A percentile compares a stretch with the other conserved stretches of the same genome.
Evolutionary conservation across 2,797 vertebrate genomes (phyloP).

Genomic region (Oryzias sinensis): DNA sequence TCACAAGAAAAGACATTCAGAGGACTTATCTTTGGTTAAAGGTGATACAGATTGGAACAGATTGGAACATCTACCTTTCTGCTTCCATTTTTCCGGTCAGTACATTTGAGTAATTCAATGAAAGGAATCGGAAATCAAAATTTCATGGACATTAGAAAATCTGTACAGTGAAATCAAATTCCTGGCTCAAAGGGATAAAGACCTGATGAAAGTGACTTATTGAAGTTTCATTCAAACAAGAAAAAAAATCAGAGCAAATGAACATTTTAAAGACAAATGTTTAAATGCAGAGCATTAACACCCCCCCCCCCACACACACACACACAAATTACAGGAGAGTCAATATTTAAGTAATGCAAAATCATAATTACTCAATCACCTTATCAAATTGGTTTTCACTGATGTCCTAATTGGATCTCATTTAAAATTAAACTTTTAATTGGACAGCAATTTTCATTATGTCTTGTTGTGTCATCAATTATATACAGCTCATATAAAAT

Average conservation of each 20-base stretch:
- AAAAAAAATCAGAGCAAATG: background rate
- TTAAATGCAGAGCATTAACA: constrained; percentile 28
- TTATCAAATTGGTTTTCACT: constrained; percentile 70
- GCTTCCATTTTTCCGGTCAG: too few species aligned
- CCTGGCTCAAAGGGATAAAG: too few species aligned
- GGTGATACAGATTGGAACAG: too few species aligned
- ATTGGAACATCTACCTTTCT: too few species aligned
- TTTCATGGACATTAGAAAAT: too few species aligned
- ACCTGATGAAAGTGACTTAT: too few species aligned
- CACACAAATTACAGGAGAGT: constrained; percentile 57
- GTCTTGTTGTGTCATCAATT: constrained; percentile 71
- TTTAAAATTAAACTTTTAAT: constrained; percentile 79
- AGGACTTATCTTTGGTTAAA: too few species aligned
- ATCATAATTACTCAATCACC: constrained; percentile 71
- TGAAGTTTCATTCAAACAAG: too few species aligned
- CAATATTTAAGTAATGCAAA: constrained; percentile 70
- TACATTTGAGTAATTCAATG: too few species aligned
- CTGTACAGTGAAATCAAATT: too few species aligned
- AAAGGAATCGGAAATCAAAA: too few species aligned
- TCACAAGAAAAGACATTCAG: too few species aligned
- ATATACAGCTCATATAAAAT: constrained; percentile 59
- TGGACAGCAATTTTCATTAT: constrained; percentile 61
- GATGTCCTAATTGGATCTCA: constrained; percentile 71
- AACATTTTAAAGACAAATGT: constrained; percentile 3
- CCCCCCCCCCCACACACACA: constrained; percentile 26